Evolutionary conservation across 1,140 invertebrate species (phyloP), one percentile per base, ranked within the genome.

Genomic region (Caenorhabditis remanei): DNA sequence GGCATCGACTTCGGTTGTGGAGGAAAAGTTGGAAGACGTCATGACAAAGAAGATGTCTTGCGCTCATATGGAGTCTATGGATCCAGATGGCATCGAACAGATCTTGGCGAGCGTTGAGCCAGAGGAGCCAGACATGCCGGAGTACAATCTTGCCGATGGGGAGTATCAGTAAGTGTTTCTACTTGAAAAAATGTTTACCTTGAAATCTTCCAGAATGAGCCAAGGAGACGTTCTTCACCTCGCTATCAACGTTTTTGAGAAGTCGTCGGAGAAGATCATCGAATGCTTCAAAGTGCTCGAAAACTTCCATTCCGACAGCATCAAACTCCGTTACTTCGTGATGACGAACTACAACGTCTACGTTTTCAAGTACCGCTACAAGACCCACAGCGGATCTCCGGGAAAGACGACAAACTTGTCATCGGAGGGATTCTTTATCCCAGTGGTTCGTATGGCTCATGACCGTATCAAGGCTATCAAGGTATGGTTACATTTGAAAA

Each of bases 251-350:
- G n/a, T 79, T 6, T 79, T 79, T 21, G 71, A 79, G 8, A 50
- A 53, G 19, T 79, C 43, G 11, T 79, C 71, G 9, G 71, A 79
- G 46, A 79, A 79, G 24, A 79, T 79, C n/a, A 53, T 79, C 19
- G 71, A 79, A 13, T 79, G 71, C n/a, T 79, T 50, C 71, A 50
- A 79, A 79, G 71, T 79, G 5, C n/a, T 79, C n/a, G 71, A 79
- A 46, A 79, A n/a, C 21, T 79, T 79, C 46, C 71, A 79, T 21
- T 46, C 71, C 3, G 43, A 50, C 14, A 9, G 11, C 6, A 79
- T 79, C 19, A 24, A 50, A 46, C 71, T 79, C 53, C 71, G 71
- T 14, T 79, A 50, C 71, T 24, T 79, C 53, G 71, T 79, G 0
- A 43, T 79, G 46, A 79, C 71, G 0, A 79, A 79, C 46, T 79